Percentiles rank a stretch among this genome's conserved stretches.
Conservation (phyloP, 2,888 invertebrate species). For the Anarsia innoxiella region DNA sequence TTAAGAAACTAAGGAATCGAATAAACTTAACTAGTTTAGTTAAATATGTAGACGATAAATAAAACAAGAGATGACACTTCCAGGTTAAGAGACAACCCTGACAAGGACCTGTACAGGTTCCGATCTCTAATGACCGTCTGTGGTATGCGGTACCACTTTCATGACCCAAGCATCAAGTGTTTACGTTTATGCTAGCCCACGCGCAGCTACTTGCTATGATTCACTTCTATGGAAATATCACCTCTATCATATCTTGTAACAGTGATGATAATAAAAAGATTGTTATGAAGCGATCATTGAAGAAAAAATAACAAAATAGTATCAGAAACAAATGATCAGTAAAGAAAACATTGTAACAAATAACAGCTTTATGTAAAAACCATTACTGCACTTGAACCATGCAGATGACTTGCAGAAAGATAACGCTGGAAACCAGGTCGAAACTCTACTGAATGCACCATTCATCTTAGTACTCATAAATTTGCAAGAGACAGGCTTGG, state of each 20-base stretch:
- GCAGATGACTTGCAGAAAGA: background rate
- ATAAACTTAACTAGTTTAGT: no score
- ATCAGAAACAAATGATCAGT: no score
- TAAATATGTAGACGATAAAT: no score
- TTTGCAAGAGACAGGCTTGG: constrained; percentile 12
- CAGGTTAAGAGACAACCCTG: constrained; percentile 11
- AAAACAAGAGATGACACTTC: no score
- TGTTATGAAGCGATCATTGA: no score
- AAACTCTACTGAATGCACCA: constrained; percentile 1
- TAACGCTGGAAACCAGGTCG: constrained; percentile 7
- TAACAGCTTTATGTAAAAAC: no score
- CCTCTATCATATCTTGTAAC: background rate
- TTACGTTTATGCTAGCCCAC: constrained; percentile 16
- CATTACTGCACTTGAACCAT: background rate
- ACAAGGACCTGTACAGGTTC: constrained; percentile 35
- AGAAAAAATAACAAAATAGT: no score
- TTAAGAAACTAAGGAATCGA: no score
- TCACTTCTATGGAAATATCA: no score
- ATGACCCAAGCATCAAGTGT: constrained; percentile 32
- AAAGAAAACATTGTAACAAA: no score
- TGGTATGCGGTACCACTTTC: constrained; percentile 57
- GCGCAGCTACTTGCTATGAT: constrained; percentile 17
- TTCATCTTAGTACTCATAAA: constrained; percentile 12
- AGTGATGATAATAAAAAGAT: no score
- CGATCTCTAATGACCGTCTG: constrained; percentile 43